Conservation (phyloP, 2,113 vertebrate species). For the Phrynosoma platyrhinos region DNA sequence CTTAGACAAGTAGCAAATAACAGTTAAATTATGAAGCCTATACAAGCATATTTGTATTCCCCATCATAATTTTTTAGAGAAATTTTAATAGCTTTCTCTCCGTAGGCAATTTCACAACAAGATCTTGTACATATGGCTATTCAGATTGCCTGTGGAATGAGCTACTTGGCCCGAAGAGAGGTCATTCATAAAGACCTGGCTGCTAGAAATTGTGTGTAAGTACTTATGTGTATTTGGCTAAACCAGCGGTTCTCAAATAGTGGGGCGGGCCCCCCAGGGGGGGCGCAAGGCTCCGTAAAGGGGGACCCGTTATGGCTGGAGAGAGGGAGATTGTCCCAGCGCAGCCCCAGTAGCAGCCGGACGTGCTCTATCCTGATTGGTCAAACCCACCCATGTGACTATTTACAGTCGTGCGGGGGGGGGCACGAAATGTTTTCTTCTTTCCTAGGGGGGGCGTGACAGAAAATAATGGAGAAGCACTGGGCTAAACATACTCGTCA, state of each 20-base stretch:
- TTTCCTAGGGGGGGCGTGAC: too few relatives aligned
- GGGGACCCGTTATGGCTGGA: too few relatives aligned
- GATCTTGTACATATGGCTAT: constrained; percentile 99
- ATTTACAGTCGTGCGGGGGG: too few relatives aligned
- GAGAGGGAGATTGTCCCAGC: too few relatives aligned
- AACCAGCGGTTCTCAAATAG: too few relatives aligned
- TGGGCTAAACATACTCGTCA: not conserved
- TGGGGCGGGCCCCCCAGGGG: too few relatives aligned
- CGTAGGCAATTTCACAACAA: constrained; percentile 96
- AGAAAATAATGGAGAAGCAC: too few relatives aligned
- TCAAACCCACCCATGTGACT: too few relatives aligned
- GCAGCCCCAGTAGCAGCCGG: too few relatives aligned
- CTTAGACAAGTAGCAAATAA: not conserved
- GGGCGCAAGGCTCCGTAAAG: too few relatives aligned
- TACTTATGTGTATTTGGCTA: constrained; percentile 41
- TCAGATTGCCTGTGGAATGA: constrained; percentile 99
- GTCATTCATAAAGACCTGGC: constrained; percentile 99
- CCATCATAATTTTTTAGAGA: not conserved
- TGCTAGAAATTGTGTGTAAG: constrained; percentile 98
- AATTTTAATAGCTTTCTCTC: constrained; percentile 39
- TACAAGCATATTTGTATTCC: not conserved
- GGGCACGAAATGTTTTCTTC: too few relatives aligned
- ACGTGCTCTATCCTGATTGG: too few relatives aligned
- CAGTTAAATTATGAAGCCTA: not conserved
- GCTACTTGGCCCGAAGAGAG: constrained; percentile 95